phyloP scores from a whole-genome alignment of 2,888 invertebrate species.

The Linnaemya tessellans region DNA sequence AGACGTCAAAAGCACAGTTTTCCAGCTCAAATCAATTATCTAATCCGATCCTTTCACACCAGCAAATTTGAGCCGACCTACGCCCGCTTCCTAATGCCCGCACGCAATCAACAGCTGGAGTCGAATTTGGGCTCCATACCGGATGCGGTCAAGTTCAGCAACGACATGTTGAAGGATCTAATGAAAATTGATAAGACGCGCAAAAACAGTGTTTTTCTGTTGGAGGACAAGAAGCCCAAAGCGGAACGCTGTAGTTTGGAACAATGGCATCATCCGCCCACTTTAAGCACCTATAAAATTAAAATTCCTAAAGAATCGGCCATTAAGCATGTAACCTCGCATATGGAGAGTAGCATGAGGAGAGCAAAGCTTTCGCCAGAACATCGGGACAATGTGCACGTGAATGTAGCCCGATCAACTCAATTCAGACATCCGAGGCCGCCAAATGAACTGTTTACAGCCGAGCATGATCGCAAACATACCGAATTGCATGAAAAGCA shows the following conservation, averaged over 20 bases:
- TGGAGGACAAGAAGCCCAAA: not conserved
- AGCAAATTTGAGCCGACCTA: conserved; percentile 48
- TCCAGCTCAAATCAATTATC: conserved; percentile 60
- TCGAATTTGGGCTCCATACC: conserved; percentile 57
- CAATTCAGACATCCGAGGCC: conserved; percentile 21
- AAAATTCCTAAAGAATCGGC: conserved; percentile 7
- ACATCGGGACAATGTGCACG: conserved; percentile 32
- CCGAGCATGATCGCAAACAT: conserved; percentile 43
- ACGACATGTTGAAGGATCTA: conserved; percentile 70
- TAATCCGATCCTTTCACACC: conserved; percentile 68
- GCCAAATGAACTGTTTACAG: conserved; percentile 45
- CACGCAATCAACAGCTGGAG: conserved; percentile 72
- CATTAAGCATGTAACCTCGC: not conserved
- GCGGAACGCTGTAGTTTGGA: conserved; percentile 37
- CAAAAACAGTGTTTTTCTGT: not conserved
- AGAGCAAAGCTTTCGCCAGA: conserved; percentile 22
- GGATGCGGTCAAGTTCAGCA: conserved; percentile 65
- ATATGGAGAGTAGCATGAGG: not conserved
- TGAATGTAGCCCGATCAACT: not conserved
- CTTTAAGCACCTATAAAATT: conserved; percentile 23
- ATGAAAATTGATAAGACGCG: conserved; percentile 64
- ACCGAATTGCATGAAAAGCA: conserved; percentile 63
- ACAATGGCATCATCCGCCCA: conserved; percentile 69
- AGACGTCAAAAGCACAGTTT: conserved; percentile 60
- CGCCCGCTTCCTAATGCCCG: conserved; percentile 66